Evolutionary conservation across 2,113 vertebrate genomes (phyloP), one percentile per base, ranked within the genome.

Genomic region (Cariama cristata): DNA sequence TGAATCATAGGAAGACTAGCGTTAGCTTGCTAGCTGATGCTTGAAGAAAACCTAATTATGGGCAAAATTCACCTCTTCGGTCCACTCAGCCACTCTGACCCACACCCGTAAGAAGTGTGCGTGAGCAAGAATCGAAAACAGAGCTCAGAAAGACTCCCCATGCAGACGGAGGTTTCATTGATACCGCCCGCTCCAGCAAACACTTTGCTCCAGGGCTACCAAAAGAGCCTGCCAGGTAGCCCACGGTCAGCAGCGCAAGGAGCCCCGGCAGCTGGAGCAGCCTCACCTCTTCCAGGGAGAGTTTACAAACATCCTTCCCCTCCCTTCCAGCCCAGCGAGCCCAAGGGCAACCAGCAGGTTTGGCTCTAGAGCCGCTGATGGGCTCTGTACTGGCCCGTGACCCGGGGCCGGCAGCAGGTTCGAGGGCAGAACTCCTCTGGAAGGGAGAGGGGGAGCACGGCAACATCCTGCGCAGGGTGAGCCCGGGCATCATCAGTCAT

Each of bases 221-320:
- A 4, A 7, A 19, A 8, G 52, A 18, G 14, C n/a, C 18, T 28
- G 19, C 28, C 55, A 14, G 35, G 50, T 71, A 11, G 63, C 66
- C 21, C 73, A 1, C 1, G 2, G 3, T 3, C 18, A 2, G 14
- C 56, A 33, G n/a, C 3, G 4, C 21, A 2, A 11, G 27, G 26
- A 5, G 50, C 20, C 47, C 27, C 35, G 33, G 58, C 1, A 9
- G 28, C 55, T 55, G 16, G 5, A 9, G 14, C 9, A 14, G 58
- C 64, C 14, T 32, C 4, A 1, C 32, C 52, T 67, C 26, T 21
- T 6, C 9, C 1, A 40, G 28, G 49, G 15, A 7, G 12, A 23
- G 53, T 15, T 38, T 10, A 18, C 55, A 26, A 17, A 53, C 22
- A 8, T 8, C 62, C 47, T 26, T 69, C 47, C 28, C 49, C 44